Conservation (phyloP, 2,888 invertebrate species). For the Cataglyphis altisquamis region DNA sequence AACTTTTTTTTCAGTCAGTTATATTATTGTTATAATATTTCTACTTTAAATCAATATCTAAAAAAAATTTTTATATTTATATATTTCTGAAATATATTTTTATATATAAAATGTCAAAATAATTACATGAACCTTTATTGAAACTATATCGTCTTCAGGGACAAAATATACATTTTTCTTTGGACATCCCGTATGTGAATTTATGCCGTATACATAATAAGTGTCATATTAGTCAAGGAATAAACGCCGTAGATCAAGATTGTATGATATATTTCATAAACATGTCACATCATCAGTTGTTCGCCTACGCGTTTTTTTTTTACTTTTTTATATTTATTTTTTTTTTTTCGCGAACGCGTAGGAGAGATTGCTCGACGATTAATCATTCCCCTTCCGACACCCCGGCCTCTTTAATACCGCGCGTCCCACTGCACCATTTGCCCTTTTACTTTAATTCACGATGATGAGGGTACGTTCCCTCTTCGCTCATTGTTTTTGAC, state of each 20-base stretch:
- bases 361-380: conserved; percentile 67
- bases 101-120: neutral
- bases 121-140: neutral
- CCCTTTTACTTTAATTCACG: conserved; percentile 70
- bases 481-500: conserved; percentile 24
- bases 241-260: conserved; percentile 12
- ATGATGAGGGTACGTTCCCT: conserved; percentile 51
- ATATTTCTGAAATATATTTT: neutral
- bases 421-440: conserved; percentile 68
- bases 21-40: neutral
- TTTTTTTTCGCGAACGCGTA: conserved; percentile 32
- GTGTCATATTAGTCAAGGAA: neutral
- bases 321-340: neutral
- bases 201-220: conserved; percentile 3
- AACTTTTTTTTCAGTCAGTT: neutral
- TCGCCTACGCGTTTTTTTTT: neutral
- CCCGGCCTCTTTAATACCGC: conserved; percentile 75
- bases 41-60: neutral
- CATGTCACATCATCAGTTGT: conserved; percentile 8
- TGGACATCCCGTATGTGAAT: neutral
- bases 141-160: neutral
- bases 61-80: neutral
- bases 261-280: conserved; percentile 28
- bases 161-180: neutral
- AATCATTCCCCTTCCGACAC: conserved; percentile 69